Base-by-base conservation (phyloP, 2,113 vertebrate genomes). In the Podilymbus podiceps region DNA sequence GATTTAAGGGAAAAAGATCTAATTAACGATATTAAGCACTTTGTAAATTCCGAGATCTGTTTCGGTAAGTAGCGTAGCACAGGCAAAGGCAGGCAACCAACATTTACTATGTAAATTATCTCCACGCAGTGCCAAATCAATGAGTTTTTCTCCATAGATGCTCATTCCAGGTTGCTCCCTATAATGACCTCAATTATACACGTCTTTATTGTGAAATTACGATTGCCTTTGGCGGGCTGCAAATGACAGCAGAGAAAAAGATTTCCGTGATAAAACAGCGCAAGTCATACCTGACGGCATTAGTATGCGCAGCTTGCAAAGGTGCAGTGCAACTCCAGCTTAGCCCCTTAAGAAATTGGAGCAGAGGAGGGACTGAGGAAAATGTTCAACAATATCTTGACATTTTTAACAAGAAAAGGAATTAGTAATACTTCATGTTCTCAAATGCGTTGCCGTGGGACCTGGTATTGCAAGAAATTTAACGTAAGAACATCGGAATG, bases 181-280 rank as follows among this genome's bases (percentile, higher is more conserved):
- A 14, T 94, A 97, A 95, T 97, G 96, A 97, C 96, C 97, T 97
- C 97, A 97, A 97, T 98, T 98, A 98, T 93, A 92, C 89, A 97
- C 96, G 95, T 97, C 95, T 97, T 97, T 96, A 88, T 89, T 95
- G 93, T 95, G 94, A 96, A 98, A 97, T 98, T 96, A 96, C 96
- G 92, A 95, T 94, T 96, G 95, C 97, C 75, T 92, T 94, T 96
- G 95, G 97, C 91, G 44, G 88, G 91, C 90, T 95, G 94, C 85
- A 95, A 82, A 89, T 93, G 96, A 96, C 95, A 95, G 96, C 71
- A 52, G 90, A 91, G 90, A 53, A 68, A 62, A 95, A 93, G 92
- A 96, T 95, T 97, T 93, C 95, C 58, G 2, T 85, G 97, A 95
- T 97, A 97, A 97, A 97, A 31, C 86, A 95, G 88, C 92, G 82